A percentile compares a stretch with the other conserved stretches of the same genome.
Conservation (phyloP, 2,797 vertebrate species). For the Podargus strigoides region DNA sequence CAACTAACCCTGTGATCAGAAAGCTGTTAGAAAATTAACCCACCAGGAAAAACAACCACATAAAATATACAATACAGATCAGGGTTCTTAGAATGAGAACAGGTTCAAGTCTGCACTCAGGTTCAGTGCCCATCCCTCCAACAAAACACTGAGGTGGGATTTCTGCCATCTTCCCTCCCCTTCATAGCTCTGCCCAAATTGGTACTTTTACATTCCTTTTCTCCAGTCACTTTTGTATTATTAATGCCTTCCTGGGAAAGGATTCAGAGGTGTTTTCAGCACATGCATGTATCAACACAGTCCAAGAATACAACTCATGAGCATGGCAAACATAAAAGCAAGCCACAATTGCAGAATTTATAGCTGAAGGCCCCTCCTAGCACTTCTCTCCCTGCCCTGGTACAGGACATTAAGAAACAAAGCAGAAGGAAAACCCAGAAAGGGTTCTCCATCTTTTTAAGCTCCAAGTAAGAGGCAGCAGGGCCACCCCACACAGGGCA, state of each 20-base stretch:
- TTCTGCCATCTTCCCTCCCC: neutral
- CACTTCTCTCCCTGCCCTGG: neutral
- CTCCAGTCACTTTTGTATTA: neutral
- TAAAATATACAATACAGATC: neutral
- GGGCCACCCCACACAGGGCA: neutral
- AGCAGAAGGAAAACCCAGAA: neutral
- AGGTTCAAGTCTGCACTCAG: neutral
- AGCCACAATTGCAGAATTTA: neutral
- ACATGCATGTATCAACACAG: neutral
- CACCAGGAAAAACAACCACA: neutral
- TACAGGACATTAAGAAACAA: neutral
- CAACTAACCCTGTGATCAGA: neutral
- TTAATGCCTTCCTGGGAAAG: neutral
- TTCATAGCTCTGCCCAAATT: neutral
- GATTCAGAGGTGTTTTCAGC: neutral
- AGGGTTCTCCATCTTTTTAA: neutral
- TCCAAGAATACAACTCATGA: neutral
- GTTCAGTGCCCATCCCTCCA: neutral
- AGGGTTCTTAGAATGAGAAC: neutral
- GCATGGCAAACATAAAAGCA: neutral
- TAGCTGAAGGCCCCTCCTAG: neutral
- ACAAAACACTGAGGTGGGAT: neutral
- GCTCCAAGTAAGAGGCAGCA: neutral
- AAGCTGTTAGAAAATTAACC: neutral
- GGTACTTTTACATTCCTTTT: neutral